Base-by-base conservation (phyloP, 2,888 invertebrate species). In the Hypselothyrea guttata region DNA sequence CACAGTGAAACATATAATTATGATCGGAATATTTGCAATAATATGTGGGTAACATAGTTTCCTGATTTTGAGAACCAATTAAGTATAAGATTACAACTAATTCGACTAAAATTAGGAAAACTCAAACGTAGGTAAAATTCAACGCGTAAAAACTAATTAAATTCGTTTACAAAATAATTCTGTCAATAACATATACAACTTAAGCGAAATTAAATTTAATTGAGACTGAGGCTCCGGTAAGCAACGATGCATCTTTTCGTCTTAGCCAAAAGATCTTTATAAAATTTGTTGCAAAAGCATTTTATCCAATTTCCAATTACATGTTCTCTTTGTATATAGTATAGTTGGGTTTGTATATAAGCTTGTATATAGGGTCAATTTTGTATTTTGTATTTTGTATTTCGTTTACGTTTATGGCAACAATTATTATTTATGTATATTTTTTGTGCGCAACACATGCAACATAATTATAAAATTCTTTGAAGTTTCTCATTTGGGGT, bases 201-300 rank as follows among this genome's bases (percentile, higher is more conserved):
- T 66, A 72, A 74, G 45, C 60, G 56, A 53, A 57, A 4, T 15
- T 38, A 2, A 40, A 37, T 46, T 38, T 33, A 47, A 56, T 31
- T 60, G 42, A 65, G 62, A 75, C 49, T 60, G 46, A 49, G 42
- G 45, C 31, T 62, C 44, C 42, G 31, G 38, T 18, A 48, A 57
- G 65, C 44, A 53, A 37, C 13, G 54, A 16, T 33, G n/a, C 11
- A 37, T 18, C 12, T 22, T 42, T 68, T 61, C 46, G 45, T 57
- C 58, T 70, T 31, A 27, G 49, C 37, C 46, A 47, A 70, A 77
- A 72, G 57, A 58, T 56, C 35, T 71, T 38, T 77, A 79, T 63
- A 83, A 78, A 85, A 85, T 66, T 54, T 63, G 48, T 71, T 81
- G 77, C 81, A 79, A 85, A 76, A 79, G 81, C 86, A 62, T 68